phyloP scores from a whole-genome alignment of 2,113 vertebrate species.

The Vicugna pacos region DNA sequence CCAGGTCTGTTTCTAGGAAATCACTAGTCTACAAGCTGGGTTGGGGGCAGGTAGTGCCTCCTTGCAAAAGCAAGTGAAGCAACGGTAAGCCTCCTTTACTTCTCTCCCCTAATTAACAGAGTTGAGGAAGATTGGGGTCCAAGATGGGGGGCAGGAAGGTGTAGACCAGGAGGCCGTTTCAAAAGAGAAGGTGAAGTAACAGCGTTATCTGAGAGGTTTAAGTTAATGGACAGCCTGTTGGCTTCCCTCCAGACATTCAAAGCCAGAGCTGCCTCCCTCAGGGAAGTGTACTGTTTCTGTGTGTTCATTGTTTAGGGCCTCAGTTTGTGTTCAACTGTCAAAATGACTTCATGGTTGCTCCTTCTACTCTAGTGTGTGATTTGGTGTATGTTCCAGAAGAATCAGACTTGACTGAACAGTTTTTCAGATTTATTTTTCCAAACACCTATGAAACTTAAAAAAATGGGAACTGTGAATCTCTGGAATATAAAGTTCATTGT shows the following conservation, averaged over 20 bases:
- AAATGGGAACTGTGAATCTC: slow-evolving; percentile 78
- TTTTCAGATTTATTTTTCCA: slow-evolving; percentile 64
- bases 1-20: neutral
- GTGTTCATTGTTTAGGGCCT: neutral
- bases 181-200: neutral
- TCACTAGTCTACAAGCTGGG: neutral
- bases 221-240: neutral
- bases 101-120: neutral
- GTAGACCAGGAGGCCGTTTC: neutral
- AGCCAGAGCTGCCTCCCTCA: neutral
- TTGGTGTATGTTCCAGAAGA: slow-evolving; percentile 34
- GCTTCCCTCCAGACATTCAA: neutral
- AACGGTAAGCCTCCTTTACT: neutral
- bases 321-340: slow-evolving; percentile 51
- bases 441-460: slow-evolving; percentile 77
- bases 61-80: neutral
- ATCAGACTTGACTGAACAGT: slow-evolving; percentile 79
- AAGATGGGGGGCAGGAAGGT: neutral
- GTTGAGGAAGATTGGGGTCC: neutral
- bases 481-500: slow-evolving; percentile 83
- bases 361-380: neutral
- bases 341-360: neutral
- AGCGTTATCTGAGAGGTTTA: neutral
- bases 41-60: neutral
- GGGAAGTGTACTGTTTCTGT: neutral